Percentiles rank a stretch among this genome's conserved stretches.
Conservation (phyloP, 2,113 vertebrate genomes). For the Grus americana region DNA sequence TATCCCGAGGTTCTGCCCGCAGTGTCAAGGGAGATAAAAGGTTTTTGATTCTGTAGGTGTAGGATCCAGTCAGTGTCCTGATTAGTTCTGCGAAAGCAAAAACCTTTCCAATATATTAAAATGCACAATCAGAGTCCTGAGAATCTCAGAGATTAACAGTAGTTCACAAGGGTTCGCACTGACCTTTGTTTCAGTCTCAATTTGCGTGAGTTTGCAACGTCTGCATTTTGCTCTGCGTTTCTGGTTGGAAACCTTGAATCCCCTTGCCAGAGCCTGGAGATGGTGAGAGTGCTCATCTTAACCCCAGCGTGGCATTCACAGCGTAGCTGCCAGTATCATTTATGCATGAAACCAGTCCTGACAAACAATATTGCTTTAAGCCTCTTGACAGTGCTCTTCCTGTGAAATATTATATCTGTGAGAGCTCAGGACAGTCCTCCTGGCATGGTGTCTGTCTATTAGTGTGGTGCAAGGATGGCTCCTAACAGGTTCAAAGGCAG, state of each 20-base stretch:
- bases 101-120: slow-evolving; percentile 42
- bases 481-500: neutral
- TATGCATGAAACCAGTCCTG: neutral
- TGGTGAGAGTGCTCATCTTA: neutral
- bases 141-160: slow-evolving; percentile 43
- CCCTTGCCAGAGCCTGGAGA: slow-evolving; percentile 8
- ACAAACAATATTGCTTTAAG: neutral
- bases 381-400: neutral
- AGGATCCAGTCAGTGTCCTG: neutral
- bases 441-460: neutral
- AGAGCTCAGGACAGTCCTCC: neutral
- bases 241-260: slow-evolving; percentile 47
- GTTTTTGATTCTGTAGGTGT: neutral
- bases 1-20: neutral
- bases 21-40: neutral
- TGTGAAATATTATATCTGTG: neutral
- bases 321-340: neutral
- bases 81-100: neutral
- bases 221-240: slow-evolving; percentile 41
- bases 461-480: neutral
- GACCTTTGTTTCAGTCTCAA: slow-evolving; percentile 63
- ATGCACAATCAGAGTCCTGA: slow-evolving; percentile 21
- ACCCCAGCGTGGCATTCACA: neutral
- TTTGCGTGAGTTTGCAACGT: slow-evolving; percentile 40
- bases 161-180: slow-evolving; percentile 34